Evolutionary conservation across 2,888 invertebrate genomes (phyloP), one percentile per base, ranked within the genome.

Genomic region (Hirtodrosophila histrioides): DNA sequence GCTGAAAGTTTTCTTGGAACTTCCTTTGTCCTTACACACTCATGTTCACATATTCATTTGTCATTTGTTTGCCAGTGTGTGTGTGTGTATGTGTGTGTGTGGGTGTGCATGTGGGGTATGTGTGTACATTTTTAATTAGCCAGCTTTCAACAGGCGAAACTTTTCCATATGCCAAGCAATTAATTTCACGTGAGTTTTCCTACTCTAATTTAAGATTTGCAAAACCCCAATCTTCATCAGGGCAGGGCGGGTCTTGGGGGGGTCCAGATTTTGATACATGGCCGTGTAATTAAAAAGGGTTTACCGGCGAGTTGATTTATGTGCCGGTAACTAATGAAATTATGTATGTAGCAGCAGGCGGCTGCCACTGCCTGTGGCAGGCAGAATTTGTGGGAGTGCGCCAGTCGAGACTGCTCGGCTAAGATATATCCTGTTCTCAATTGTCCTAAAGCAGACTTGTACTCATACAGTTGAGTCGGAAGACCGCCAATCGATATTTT

Each of bases 271-370:
- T 68, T 85, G 86, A 86, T 85, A 65, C 63, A 85, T 78, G 70
- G 56, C 62, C 75, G 54, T 72, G 74, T 84, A 85, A 85, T 85
- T 85, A 84, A 86, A 86, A 85, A 86, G 86, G 85, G 86, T 86
- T 85, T 86, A 73, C 69, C 64, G 60, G 62, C 48, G 64, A 62
- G 67, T 82, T 83, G 85, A 85, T 80, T 80, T 84, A 85, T 84
- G 85, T 65, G 64, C 70, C 45, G 40, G 67, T 46, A 55, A 51
- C 71, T 86, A 86, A 86, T 86, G 86, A 78, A 86, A 83, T 86
- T 83, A 84, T 72, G 71, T 60, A 60, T 55, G 40, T 36, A 49
- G 10, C 33, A 56, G 33, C 48, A 53, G 45, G n/a, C 12, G 12
- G 11, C 7, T 3, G 31, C 31, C 31, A 31, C 3, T 31, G 31